Percentiles rank a stretch among this genome's conserved stretches.
These are phyloP conservation scores for Ochotona princeps DNA, from an alignment of 2,113 vertebrate species.

Conservation along the genomic window DNA sequence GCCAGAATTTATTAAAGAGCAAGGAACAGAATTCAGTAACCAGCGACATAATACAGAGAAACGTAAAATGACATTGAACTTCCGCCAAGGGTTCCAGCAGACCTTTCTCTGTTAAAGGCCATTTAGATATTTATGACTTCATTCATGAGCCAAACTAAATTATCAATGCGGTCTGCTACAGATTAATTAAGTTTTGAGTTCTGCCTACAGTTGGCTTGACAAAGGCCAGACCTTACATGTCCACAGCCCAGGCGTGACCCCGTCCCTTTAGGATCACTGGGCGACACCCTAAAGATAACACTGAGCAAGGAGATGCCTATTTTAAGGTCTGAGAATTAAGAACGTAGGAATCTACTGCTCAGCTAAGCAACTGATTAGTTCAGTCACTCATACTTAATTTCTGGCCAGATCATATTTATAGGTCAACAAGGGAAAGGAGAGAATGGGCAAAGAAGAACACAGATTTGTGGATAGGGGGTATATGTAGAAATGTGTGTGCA, in stretches of 20 bases:
- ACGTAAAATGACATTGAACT: not conserved
- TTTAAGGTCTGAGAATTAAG: not conserved
- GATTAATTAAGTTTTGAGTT: too few species aligned
- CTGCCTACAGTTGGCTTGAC: too few species aligned
- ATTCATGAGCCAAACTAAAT: too few species aligned
- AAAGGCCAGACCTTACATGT: too few species aligned
- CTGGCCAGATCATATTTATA: not conserved
- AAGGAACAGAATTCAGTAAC: not conserved
- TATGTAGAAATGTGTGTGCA: not conserved
- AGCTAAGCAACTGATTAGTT: not conserved
- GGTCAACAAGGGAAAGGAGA: not conserved
- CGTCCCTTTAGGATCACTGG: not conserved
- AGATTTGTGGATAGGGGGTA: not conserved
- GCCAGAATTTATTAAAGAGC: not conserved
- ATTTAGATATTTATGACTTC: too few species aligned
- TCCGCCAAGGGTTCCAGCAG: too few species aligned
- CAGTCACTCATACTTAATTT: not conserved
- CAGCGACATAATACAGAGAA: not conserved
- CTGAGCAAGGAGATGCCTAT: not conserved
- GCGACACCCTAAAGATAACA: not conserved
- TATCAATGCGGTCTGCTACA: too few species aligned
- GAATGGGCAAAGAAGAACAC: not conserved
- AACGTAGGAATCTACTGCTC: not conserved
- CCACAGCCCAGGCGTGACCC: too few species aligned
- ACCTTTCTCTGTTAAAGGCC: too few species aligned